A percentile compares a stretch with the other conserved stretches of the same genome.
Conservation (phyloP, 2,113 vertebrate species). For the Daubentonia madagascariensis region DNA sequence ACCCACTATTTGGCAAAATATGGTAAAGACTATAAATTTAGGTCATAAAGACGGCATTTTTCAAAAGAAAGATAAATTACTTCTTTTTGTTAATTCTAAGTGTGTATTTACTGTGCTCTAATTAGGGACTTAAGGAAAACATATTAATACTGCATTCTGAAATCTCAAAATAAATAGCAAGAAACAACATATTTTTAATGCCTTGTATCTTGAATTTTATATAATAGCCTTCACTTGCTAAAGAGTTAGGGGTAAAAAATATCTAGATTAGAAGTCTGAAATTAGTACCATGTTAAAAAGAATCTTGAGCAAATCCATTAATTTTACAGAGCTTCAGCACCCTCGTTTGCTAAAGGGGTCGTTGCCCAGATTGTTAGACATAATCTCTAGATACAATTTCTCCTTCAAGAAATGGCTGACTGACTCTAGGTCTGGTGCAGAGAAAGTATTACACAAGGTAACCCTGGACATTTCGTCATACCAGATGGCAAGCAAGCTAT, state of each 20-base stretch:
- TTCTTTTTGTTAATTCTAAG: neutral
- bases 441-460: accelerated
- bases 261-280: neutral
- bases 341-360: neutral
- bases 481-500: neutral
- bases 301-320: neutral
- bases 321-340: accelerated
- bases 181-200: slow-evolving; percentile 1
- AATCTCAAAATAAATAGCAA: slow-evolving; percentile 30
- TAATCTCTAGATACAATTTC: neutral
- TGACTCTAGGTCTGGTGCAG: neutral
- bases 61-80: slow-evolving; percentile 3
- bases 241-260: neutral
- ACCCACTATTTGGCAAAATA: neutral
- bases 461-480: neutral
- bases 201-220: neutral
- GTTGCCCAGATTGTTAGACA: neutral
- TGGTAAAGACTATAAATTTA: neutral
- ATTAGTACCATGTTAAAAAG: too few species aligned
- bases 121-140: neutral
- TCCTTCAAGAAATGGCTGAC: neutral
- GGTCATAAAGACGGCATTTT: neutral
- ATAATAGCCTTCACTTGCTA: neutral
- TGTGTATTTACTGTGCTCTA: neutral
- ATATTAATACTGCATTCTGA: neutral